Base-by-base conservation (phyloP, 92 coral and sea anemone species). In the Porites lobata region DNA sequence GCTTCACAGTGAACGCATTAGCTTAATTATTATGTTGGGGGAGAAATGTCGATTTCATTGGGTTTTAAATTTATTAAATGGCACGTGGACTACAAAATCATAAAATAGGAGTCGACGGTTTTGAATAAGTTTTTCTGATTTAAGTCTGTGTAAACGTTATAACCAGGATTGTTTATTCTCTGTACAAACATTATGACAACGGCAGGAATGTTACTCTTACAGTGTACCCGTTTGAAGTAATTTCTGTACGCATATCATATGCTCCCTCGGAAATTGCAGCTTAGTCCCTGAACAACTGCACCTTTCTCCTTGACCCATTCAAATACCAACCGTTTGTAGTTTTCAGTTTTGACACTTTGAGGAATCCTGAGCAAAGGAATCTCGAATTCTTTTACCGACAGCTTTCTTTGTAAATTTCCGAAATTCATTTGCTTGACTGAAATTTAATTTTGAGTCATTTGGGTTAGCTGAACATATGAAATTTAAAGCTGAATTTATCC, bases 241-340 rank as follows among this genome's bases (percentile, higher is more conserved):
- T 63, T 63, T 63, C 67, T 63, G 67, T 63, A 63, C 15, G 67
- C 67, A 17, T 63, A 63, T 63, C 20, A 63, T 63, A 63, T 63
- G 67, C 17, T 8, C 21, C 67, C 67, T 63, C 67, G 67, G 8
- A 63, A 63, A 63, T 20, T 63, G 67, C n/a, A 63, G n/a, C 67
- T 63, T 63, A 15, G n/a, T 63, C 67, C 4, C 20, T 38, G 47
- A 38, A 38, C 47, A 38, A 38, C 47, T 38, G 47, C 0, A 38
- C 47, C 6, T 38, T 38, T 38, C 7, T 38, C 47, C 47, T 38
- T n/a, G n/a, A n/a, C n/a, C n/a, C n/a, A 0, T 38, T 2, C 47
- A 38, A 38, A 38, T 38, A 38, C 47, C 7, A 38, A 3, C 47
- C 47, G 47, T 38, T 4, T 38, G 47, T 38, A 38, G 47, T 4